A percentile compares a stretch with the other conserved stretches of the same genome.
These are phyloP conservation scores for Adrianichthys oophorus DNA, from an alignment of 2,797 vertebrate genomes.

Conservation along the genomic window DNA sequence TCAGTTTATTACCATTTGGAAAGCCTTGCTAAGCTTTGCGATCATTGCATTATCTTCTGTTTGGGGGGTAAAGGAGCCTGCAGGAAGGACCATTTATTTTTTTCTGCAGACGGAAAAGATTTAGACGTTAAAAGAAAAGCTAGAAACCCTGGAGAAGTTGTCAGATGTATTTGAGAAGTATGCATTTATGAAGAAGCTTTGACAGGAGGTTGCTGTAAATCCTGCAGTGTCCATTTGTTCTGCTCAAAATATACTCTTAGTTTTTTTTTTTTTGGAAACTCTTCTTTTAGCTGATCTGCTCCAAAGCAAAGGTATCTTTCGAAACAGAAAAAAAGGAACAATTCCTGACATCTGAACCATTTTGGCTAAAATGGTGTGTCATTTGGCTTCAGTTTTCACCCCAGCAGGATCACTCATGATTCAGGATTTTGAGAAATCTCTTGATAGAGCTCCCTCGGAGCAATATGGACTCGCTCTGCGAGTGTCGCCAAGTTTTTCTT, in stretches of 20 bases:
- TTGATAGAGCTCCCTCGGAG: conserved; percentile 23
- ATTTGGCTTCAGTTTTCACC: conserved; percentile 19
- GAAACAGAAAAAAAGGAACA: no score
- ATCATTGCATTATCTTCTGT: not conserved
- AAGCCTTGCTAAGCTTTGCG: not conserved
- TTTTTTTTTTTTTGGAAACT: no score
- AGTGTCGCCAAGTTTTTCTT: conserved; percentile 37
- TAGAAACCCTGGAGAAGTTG: not conserved
- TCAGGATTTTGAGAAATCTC: conserved; percentile 33
- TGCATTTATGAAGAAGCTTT: no score
- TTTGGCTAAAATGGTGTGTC: not conserved
- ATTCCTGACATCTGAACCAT: not conserved
- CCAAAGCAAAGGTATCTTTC: no score
- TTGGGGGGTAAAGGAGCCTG: not conserved
- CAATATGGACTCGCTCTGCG: conserved; percentile 23
- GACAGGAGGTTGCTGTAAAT: no score
- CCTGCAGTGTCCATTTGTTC: no score
- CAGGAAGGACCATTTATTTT: not conserved
- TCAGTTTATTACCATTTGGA: conserved; percentile 2
- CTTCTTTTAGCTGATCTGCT: no score
- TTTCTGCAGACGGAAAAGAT: not conserved
- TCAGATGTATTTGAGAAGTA: not conserved
- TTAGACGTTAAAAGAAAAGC: not conserved
- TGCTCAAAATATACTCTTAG: no score
- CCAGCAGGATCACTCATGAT: conserved; percentile 22